phyloP scores from a whole-genome alignment of 2,888 invertebrate species.

The Diogma glabrata region DNA sequence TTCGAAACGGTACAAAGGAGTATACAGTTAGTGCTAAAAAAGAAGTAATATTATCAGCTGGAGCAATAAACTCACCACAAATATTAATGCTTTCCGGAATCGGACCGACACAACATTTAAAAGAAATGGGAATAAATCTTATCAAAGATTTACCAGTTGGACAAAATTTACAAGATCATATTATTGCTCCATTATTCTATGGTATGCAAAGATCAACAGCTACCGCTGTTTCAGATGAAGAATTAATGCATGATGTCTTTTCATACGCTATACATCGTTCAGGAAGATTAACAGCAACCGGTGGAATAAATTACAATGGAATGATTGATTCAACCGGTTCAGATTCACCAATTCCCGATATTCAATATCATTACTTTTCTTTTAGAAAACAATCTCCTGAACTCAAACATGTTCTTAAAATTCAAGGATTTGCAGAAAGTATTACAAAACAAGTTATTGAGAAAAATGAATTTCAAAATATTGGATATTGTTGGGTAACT shows the following conservation, averaged over 20 bases:
- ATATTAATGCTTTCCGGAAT: slow-evolving; percentile 32
- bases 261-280: slow-evolving; percentile 39
- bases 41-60: slow-evolving; percentile 31
- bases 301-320: slow-evolving; percentile 27
- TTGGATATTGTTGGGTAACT: slow-evolving; percentile 22
- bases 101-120: slow-evolving; percentile 25
- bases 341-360: slow-evolving; percentile 36
- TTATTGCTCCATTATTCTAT: slow-evolving; percentile 39
- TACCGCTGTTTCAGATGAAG: slow-evolving; percentile 11
- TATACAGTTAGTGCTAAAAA: slow-evolving; percentile 19
- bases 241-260: slow-evolving; percentile 25
- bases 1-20: slow-evolving; percentile 15
- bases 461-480: slow-evolving; percentile 14
- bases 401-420: slow-evolving; percentile 24
- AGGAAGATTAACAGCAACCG: slow-evolving; percentile 39
- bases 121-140: slow-evolving; percentile 22
- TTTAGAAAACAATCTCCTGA: slow-evolving; percentile 26
- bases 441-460: slow-evolving; percentile 2
- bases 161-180: slow-evolving; percentile 69
- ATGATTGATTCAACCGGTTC: slow-evolving; percentile 23
- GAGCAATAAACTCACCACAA: slow-evolving; percentile 30
- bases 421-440: slow-evolving; percentile 11
- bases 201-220: slow-evolving; percentile 32
- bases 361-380: slow-evolving; percentile 38
- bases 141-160: slow-evolving; percentile 41